Conservation (phyloP, 2,888 invertebrate species). For the Phortica magna region DNA sequence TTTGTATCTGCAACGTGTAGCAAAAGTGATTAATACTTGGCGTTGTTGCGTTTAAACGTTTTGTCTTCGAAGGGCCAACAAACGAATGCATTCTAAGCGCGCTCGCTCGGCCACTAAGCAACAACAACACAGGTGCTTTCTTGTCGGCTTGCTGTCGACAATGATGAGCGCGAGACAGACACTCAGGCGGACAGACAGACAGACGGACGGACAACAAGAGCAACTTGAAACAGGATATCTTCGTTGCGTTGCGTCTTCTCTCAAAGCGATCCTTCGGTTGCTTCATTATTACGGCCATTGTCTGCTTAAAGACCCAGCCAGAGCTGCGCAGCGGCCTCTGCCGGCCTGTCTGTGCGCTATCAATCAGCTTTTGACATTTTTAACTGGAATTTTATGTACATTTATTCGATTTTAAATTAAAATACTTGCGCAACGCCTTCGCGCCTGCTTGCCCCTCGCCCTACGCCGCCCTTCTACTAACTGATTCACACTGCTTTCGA, state of each 20-base stretch:
- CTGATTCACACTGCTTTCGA: slow-evolving; percentile 13
- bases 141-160: not conserved
- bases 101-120: not conserved
- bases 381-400: slow-evolving; percentile 73
- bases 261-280: not conserved
- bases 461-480: too few species aligned
- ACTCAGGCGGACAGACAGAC: not conserved
- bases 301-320: not conserved
- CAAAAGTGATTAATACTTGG: slow-evolving; percentile 71
- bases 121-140: slow-evolving; percentile 30
- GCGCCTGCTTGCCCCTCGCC: not conserved
- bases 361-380: slow-evolving; percentile 75
- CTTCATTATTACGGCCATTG: slow-evolving; percentile 1
- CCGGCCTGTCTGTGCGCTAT: slow-evolving; percentile 63
- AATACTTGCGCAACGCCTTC: slow-evolving; percentile 39
- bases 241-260: not conserved
- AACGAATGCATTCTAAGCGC: not conserved
- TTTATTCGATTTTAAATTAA: slow-evolving; percentile 72
- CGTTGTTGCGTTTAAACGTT: slow-evolving; percentile 56
- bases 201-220: not conserved
- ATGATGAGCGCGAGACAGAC: slow-evolving; percentile 4
- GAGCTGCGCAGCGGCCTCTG: not conserved
- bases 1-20: slow-evolving; percentile 35
- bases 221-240: slow-evolving; percentile 30
- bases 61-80: not conserved